A percentile compares a stretch with the other conserved stretches of the same genome.
Conservation (phyloP, 2,797 vertebrate species). For the Synanceia verrucosa region DNA sequence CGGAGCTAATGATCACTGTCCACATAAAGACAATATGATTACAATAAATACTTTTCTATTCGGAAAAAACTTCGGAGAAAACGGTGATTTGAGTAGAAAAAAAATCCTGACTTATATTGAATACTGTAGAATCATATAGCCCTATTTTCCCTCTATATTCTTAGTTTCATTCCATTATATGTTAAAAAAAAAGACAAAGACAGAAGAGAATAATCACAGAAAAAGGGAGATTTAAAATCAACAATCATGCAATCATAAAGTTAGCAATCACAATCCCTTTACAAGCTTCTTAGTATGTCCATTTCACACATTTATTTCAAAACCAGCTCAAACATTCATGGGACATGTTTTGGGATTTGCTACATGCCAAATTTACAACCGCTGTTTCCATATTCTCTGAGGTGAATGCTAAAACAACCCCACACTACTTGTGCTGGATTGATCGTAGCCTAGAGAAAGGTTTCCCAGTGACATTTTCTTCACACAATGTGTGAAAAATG, state of each 20-base stretch:
- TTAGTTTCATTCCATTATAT: not conserved
- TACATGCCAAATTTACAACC: not conserved
- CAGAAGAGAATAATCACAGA: not conserved
- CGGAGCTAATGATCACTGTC: not conserved
- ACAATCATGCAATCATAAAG: not conserved
- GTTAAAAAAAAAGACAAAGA: not conserved
- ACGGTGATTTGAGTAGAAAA: not conserved
- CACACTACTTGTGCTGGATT: not conserved
- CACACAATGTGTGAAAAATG: not conserved
- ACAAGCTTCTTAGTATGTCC: not conserved
- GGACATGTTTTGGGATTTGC: not conserved
- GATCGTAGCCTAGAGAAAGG: not conserved
- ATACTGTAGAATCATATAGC: not conserved
- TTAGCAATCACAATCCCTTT: not conserved
- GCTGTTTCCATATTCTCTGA: not conserved
- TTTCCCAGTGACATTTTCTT: slow-evolving; percentile 10
- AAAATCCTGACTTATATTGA: not conserved
- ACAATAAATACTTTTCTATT: not conserved
- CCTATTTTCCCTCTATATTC: not conserved
- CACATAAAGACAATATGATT: not conserved
- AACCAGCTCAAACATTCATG: not conserved
- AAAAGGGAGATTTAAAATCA: not conserved
- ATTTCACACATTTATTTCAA: not conserved
- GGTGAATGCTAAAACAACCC: not conserved
- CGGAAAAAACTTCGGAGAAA: not conserved